Evolutionary conservation across 2,113 vertebrate genomes (phyloP).

Genomic region (Tyrannus savana): DNA sequence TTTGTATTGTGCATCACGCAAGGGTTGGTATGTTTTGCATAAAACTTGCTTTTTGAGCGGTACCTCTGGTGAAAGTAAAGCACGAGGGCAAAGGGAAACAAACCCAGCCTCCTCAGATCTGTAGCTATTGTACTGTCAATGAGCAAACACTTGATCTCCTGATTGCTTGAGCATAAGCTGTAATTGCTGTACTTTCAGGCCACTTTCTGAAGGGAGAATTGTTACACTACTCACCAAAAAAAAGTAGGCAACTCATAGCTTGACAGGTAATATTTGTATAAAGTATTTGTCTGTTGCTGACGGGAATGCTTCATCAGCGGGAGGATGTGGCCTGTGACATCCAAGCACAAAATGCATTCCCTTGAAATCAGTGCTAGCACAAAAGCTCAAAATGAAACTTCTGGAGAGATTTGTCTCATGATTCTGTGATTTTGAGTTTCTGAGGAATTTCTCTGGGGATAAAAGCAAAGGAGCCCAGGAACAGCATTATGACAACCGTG

Average conservation of each 20-base stretch:
- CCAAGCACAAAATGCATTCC: not conserved
- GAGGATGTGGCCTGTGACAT: fast-evolving
- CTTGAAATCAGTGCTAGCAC: not conserved
- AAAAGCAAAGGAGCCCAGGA: not conserved
- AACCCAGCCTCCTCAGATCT: not conserved
- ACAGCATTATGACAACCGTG: fast-evolving
- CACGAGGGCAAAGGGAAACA: not conserved
- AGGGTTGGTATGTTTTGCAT: not conserved
- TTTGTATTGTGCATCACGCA: not conserved
- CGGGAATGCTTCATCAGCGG: not conserved
- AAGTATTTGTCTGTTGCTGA: not conserved
- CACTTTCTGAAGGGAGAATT: not conserved
- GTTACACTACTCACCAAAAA: not conserved
- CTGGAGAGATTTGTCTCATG: not conserved
- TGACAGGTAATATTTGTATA: not conserved
- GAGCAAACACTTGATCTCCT: not conserved
- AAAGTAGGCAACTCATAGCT: not conserved
- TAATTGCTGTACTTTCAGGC: not conserved
- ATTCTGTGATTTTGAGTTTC: not conserved
- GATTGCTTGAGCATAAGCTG: not conserved
- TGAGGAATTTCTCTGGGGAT: not conserved
- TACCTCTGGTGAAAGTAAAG: not conserved
- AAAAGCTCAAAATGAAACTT: not conserved
- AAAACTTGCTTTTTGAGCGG: not conserved
- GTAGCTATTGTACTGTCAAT: not conserved